phyloP scores from a whole-genome alignment of 2,113 vertebrate genomes.

The Sinocyclocheilus rhinocerous region DNA sequence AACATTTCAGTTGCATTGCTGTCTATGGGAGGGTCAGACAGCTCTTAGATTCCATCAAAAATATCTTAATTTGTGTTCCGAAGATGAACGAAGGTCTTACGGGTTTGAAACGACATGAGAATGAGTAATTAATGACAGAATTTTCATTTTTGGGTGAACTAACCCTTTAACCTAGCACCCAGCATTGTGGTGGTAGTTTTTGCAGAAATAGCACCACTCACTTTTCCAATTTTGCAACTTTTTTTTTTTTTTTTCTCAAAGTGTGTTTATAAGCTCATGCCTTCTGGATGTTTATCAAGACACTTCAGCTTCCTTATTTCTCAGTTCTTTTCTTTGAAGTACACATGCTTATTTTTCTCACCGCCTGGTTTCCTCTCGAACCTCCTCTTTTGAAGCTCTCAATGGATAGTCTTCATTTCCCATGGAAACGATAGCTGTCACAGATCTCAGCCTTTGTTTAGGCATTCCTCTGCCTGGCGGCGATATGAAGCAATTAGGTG shows the following conservation, averaged over 20 bases:
- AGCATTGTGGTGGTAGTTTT: no score
- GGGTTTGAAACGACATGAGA: no score
- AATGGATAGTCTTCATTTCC: conserved; percentile 40
- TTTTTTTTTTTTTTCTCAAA: neutral
- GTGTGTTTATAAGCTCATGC: neutral
- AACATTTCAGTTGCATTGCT: no score
- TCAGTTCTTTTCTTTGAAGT: conserved; percentile 19
- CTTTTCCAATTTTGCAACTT: neutral
- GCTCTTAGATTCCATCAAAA: no score
- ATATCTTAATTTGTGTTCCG: no score
- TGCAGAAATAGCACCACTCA: neutral
- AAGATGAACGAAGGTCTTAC: no score
- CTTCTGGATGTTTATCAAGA: neutral
- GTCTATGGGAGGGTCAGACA: no score
- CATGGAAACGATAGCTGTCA: conserved; percentile 27
- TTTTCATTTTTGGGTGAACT: no score
- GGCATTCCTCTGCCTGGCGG: conserved; percentile 16
- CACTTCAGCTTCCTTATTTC: neutral
- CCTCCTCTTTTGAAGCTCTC: conserved; percentile 18
- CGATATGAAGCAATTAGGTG: conserved; percentile 68
- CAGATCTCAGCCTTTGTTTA: conserved; percentile 27
- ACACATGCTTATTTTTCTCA: conserved; percentile 30
- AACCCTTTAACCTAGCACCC: no score
- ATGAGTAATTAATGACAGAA: no score
- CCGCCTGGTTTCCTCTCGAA: neutral